Conservation (phyloP, 2,797 vertebrate species). For the Molothrus ater region DNA sequence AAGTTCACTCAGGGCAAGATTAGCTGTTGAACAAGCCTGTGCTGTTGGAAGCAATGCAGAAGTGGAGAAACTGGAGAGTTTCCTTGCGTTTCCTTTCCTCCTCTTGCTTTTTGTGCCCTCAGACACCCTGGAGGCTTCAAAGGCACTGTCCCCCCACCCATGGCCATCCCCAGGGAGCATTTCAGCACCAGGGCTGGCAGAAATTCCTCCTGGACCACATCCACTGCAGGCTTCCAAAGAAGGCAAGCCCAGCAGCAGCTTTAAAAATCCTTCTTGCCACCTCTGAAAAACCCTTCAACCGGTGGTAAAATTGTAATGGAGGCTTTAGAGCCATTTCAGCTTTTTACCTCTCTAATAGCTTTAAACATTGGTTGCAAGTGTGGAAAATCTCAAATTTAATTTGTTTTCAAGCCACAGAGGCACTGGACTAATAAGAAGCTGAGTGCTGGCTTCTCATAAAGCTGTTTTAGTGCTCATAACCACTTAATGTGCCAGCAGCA, state of each 20-base stretch:
- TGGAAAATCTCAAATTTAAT: constrained; percentile 11
- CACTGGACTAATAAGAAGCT: constrained; percentile 9
- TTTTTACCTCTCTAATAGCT: not conserved
- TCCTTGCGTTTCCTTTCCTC: not conserved
- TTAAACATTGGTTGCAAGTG: not conserved
- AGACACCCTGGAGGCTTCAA: not conserved
- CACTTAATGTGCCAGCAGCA: constrained; percentile 3
- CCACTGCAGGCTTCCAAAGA: not conserved
- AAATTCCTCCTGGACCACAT: not conserved
- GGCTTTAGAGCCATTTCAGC: not conserved
- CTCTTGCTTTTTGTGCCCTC: not conserved
- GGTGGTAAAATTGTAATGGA: not conserved
- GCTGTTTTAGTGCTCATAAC: not conserved
- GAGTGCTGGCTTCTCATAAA: not conserved
- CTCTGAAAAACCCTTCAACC: not conserved
- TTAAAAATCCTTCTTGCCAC: not conserved
- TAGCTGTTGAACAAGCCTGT: not conserved
- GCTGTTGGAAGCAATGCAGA: not conserved
- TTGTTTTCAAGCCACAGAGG: constrained; percentile 30
- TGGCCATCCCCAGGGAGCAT: not conserved
- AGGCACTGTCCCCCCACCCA: not conserved
- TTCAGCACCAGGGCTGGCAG: not conserved
- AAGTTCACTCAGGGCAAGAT: not conserved
- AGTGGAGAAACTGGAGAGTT: not conserved
- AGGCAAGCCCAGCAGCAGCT: not conserved